Conservation (phyloP, 2,888 invertebrate species). For the Hirtodrosophila alboralis region DNA sequence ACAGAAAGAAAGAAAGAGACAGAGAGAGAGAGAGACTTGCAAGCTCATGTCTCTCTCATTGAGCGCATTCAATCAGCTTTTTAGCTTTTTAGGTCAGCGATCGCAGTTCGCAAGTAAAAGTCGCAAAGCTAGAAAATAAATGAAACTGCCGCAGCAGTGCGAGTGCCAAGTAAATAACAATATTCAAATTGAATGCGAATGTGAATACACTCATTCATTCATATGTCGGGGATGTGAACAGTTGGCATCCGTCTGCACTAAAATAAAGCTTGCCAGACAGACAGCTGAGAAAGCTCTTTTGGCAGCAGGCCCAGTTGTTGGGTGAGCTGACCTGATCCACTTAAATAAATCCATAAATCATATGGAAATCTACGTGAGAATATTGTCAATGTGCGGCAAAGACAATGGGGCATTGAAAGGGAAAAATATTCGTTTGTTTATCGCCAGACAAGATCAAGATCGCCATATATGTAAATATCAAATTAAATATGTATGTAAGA, state of each 20-base stretch:
- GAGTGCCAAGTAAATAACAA: slow-evolving; percentile 70
- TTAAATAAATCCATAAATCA: slow-evolving; percentile 67
- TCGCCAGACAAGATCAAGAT: slow-evolving; percentile 65
- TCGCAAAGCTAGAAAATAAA: slow-evolving; percentile 67
- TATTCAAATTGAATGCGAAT: slow-evolving; percentile 67
- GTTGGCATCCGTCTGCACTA: slow-evolving; percentile 47
- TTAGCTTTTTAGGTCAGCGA: slow-evolving; percentile 73
- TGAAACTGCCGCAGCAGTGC: slow-evolving; percentile 36
- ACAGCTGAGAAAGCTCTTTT: slow-evolving; percentile 60
- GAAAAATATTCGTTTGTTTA: slow-evolving; percentile 48
- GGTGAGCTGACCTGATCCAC: slow-evolving; percentile 66
- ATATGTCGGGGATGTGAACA: slow-evolving; percentile 44
- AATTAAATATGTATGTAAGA: slow-evolving; percentile 14
- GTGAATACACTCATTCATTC: slow-evolving; percentile 30
- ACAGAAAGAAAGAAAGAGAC: background rate
- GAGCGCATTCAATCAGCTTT: slow-evolving; percentile 70
- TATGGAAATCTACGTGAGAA: slow-evolving; percentile 74
- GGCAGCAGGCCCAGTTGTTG: slow-evolving; percentile 52
- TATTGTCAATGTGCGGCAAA: slow-evolving; percentile 42
- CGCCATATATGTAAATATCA: slow-evolving; percentile 40
- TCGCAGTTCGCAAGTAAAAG: slow-evolving; percentile 68
- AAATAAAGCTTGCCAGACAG: slow-evolving; percentile 48
- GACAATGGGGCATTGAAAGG: slow-evolving; percentile 57
- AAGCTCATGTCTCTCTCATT: slow-evolving; percentile 28
- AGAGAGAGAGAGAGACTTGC: slow-evolving; percentile 23